Conservation (phyloP, 2,113 vertebrate genomes). For the Antechinus stuartii region DNA sequence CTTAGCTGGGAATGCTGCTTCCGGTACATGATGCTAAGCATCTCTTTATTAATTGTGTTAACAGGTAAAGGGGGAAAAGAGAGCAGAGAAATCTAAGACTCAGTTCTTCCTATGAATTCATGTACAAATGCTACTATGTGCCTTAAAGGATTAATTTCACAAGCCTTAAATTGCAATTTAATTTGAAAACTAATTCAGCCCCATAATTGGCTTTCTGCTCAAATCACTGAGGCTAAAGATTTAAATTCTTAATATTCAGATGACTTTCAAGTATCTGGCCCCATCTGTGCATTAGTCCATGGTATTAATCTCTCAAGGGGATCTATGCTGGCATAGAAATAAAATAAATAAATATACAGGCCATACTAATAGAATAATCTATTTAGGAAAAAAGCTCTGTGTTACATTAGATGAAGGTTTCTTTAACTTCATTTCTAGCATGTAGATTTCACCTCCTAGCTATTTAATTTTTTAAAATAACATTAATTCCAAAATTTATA, state of each 20-base stretch:
- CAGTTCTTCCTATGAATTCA: slow-evolving; percentile 81
- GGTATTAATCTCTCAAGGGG: slow-evolving; percentile 83
- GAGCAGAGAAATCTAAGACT: slow-evolving; percentile 67
- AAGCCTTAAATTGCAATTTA: slow-evolving; percentile 94
- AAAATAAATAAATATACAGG: slow-evolving; percentile 83
- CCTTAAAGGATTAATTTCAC: slow-evolving; percentile 95
- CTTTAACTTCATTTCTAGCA: slow-evolving; percentile 77
- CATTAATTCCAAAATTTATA: slow-evolving; percentile 70
- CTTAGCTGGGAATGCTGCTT: slow-evolving; percentile 36
- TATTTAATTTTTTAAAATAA: slow-evolving; percentile 81
- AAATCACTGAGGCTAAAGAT: slow-evolving; percentile 96
- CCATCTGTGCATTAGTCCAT: slow-evolving; percentile 84
- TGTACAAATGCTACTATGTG: slow-evolving; percentile 82
- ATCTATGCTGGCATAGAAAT: slow-evolving; percentile 79
- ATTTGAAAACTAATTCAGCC: slow-evolving; percentile 98
- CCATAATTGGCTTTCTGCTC: slow-evolving; percentile 98
- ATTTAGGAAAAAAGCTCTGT: slow-evolving; percentile 60
- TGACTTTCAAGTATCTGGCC: slow-evolving; percentile 88
- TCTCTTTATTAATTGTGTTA: slow-evolving; percentile 34
- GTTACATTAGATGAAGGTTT: slow-evolving; percentile 70
- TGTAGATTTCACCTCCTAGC: slow-evolving; percentile 79
- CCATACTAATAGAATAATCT: slow-evolving; percentile 78
- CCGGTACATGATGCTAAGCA: not conserved
- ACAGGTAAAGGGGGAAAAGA: slow-evolving; percentile 39
- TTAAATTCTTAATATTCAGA: slow-evolving; percentile 95